Conservation (phyloP, 2,888 invertebrate genomes). For the Ormyrus pomaceus region DNA sequence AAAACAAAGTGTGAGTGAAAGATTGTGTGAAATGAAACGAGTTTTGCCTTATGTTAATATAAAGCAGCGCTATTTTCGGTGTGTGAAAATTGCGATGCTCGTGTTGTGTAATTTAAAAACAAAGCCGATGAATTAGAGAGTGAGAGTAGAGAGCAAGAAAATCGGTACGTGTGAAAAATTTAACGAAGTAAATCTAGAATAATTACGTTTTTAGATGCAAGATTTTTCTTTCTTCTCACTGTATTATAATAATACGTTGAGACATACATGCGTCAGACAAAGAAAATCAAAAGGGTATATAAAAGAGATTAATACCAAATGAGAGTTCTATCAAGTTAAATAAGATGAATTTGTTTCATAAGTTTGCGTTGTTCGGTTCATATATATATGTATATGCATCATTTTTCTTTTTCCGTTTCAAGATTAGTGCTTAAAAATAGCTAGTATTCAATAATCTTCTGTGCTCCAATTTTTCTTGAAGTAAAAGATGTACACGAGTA, state of each 20-base stretch:
- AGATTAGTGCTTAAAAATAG: background rate
- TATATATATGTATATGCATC: slow-evolving; percentile 7
- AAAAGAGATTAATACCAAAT: slow-evolving; percentile 49
- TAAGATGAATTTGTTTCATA: slow-evolving; percentile 17
- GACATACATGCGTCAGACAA: background rate
- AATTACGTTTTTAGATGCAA: slow-evolving; percentile 50
- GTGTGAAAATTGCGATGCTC: slow-evolving; percentile 49
- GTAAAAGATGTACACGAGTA: slow-evolving; percentile 1
- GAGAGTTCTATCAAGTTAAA: slow-evolving; percentile 46
- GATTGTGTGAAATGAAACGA: slow-evolving; percentile 19
- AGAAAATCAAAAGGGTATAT: slow-evolving; percentile 21
- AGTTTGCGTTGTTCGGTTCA: slow-evolving; percentile 13
- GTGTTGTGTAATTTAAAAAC: slow-evolving; percentile 47
- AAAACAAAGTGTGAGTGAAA: slow-evolving; percentile 4
- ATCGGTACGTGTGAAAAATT: slow-evolving; percentile 9
- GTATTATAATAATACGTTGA: slow-evolving; percentile 28
- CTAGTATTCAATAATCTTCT: slow-evolving; percentile 10
- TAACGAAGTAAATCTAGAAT: slow-evolving; percentile 22
- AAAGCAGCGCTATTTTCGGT: slow-evolving; percentile 49
- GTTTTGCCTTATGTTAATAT: slow-evolving; percentile 49
- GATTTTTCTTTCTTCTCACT: slow-evolving; percentile 42
- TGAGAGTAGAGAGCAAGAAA: slow-evolving; percentile 4
- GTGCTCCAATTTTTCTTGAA: slow-evolving; percentile 10
- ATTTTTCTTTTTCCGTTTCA: slow-evolving; percentile 22
- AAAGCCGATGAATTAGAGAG: background rate